Evolutionary conservation across 2,797 vertebrate species (phyloP).

Genomic region (Percopsis omiscomaycus): DNA sequence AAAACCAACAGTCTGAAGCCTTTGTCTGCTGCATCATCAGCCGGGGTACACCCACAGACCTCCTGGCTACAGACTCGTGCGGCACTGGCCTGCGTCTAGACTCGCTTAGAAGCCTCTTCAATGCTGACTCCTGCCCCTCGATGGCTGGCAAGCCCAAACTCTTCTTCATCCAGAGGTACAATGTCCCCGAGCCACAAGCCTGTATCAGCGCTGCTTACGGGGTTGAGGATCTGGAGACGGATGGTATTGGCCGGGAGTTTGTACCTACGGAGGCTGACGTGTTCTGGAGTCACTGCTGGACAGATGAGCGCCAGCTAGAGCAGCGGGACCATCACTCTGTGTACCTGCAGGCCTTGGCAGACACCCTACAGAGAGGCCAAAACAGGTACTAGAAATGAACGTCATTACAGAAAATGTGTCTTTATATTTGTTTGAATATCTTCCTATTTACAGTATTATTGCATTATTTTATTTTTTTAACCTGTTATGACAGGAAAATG

Average conservation of each 20-base stretch:
- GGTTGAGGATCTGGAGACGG: conserved; percentile 76
- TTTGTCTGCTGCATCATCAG: conserved; percentile 88
- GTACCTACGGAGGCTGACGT: conserved; percentile 85
- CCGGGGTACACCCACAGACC: conserved; percentile 67
- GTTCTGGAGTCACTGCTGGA: conserved; percentile 90
- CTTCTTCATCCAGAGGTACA: conserved; percentile 92
- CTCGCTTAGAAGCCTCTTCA: conserved; percentile 77
- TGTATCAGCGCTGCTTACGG: conserved; percentile 8
- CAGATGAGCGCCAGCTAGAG: conserved; percentile 71
- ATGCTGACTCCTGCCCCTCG: conserved; percentile 73
- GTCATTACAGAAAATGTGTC: background rate
- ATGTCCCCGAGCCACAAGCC: conserved; percentile 37
- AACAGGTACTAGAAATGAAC: conserved; percentile 55
- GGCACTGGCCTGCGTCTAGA: conserved; percentile 70
- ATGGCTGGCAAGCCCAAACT: conserved; percentile 90
- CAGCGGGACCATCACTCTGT: conserved; percentile 61
- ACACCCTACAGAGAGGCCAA: conserved; percentile 69
- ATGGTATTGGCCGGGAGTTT: conserved; percentile 48
- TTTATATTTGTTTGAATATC: background rate
- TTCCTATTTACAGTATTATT: background rate
- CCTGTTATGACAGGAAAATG: conserved; percentile 75
- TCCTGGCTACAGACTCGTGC: conserved; percentile 79
- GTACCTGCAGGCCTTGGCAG: conserved; percentile 80
- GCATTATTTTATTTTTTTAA: conserved; percentile 14
- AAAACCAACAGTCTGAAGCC: conserved; percentile 69